Evolutionary conservation across 2,797 vertebrate species (phyloP).

Genomic region (Dipus sagitta): DNA sequence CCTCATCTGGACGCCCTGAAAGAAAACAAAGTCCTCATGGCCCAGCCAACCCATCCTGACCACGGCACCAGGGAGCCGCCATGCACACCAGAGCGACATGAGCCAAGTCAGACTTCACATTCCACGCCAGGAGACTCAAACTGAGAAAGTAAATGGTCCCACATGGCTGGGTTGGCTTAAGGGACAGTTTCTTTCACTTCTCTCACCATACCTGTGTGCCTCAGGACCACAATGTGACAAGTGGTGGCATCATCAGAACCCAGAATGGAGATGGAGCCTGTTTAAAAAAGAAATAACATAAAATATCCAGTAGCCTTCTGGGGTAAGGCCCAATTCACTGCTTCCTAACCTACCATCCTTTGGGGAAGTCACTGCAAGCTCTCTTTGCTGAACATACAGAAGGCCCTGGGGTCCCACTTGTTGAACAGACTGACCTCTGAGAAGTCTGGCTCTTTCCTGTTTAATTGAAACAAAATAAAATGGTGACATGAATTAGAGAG

Average conservation of each 20-base stretch:
- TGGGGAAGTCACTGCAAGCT: constrained; percentile 96
- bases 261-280: constrained; percentile 94
- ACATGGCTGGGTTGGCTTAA: background rate
- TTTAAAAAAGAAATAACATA: constrained; percentile 79
- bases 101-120: background rate
- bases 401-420: constrained; percentile 94
- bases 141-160: background rate
- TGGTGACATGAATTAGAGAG: constrained; percentile 78
- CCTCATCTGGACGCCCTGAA: constrained; percentile 7
- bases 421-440: constrained; percentile 91
- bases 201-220: constrained; percentile 94
- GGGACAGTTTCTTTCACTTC: constrained; percentile 27
- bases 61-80: constrained; percentile 35
- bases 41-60: constrained; percentile 60
- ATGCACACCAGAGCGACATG: constrained; percentile 23
- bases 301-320: constrained; percentile 60
- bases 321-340: background rate
- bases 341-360: constrained; percentile 92
- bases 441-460: constrained; percentile 93
- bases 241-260: constrained; percentile 98
- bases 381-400: constrained; percentile 96
- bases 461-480: constrained; percentile 84
- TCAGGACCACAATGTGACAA: constrained; percentile 96
- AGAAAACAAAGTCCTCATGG: background rate
- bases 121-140: constrained; percentile 12